Evolutionary conservation across 2,113 vertebrate genomes (phyloP).

Genomic region (Malaclemys terrapin): DNA sequence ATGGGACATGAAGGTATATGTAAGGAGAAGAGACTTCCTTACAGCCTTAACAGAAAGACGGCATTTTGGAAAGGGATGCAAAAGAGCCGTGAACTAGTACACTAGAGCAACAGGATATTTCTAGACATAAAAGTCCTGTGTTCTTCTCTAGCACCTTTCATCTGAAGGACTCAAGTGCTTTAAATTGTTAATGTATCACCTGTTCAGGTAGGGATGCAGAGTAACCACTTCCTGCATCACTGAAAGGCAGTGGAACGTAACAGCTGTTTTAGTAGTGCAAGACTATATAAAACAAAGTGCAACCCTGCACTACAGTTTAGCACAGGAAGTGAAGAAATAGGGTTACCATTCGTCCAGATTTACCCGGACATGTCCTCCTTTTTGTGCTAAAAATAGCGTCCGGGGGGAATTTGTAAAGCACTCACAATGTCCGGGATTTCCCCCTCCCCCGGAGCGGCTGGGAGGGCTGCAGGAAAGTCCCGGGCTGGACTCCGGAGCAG

Average conservation of each 20-base stretch:
- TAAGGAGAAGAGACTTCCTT: not conserved
- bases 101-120: not conserved
- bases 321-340: not conserved
- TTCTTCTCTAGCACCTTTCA: not conserved
- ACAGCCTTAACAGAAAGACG: not conserved
- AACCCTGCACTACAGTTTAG: not conserved
- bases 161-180: not conserved
- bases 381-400: no score
- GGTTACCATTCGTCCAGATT: no score
- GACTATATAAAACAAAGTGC: not conserved
- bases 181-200: not conserved
- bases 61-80: not conserved
- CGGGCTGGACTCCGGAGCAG: no score
- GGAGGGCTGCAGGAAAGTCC: no score
- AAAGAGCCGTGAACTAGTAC: not conserved
- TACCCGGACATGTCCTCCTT: no score
- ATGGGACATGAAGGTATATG: not conserved
- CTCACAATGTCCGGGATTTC: no score
- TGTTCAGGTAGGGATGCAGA: not conserved
- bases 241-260: not conserved
- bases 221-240: not conserved
- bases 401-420: no score
- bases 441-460: no score
- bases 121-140: not conserved
- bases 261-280: not conserved